Base-by-base conservation (phyloP, 2,113 vertebrate species). In the Cettia cetti region DNA sequence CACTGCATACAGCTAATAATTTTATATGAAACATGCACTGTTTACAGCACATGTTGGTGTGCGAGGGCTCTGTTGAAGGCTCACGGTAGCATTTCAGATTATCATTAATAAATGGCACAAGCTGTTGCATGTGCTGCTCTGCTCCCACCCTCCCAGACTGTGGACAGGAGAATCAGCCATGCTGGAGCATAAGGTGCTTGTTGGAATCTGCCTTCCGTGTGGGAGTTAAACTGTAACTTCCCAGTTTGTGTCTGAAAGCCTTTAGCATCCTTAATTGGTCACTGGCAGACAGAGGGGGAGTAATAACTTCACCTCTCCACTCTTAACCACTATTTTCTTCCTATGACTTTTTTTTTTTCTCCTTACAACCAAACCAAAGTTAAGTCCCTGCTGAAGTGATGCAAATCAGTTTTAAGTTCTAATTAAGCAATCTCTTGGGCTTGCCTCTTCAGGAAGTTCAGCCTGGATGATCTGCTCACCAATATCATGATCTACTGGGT, bases 401-500 rank as follows among this genome's bases (percentile, higher is more conserved):
- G 19, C 52, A 82, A 88, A 79, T 64, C 3, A 24, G 6, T 53
- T 7, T 64, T 90, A 10, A 23, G 33, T 49, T 89, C 57, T 83
- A 75, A 84, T 13, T 37, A 68, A 50, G 14, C 35, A 53, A 35
- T 79, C 15, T 87, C 52, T 90, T 92, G 92, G 56, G 10, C 22
- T 93, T 79, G 37, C 37, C 68, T 82, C 7, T 64, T 35, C 94
- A 98, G 98, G 94, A 98, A 98, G 86, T 98, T 95, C 93, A 94
- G 96, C 71, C 94, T 98, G 96, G 97, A 98, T 7, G 98, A 98
- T 4, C 97, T 98, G 84, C 97, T 98, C 80, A 98, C 97, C 80
- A 98, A 97, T 30, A n/a, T 98, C 93, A 98, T 98, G 98, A 97
- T 98, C 88, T 98, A 98, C 96, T 98, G 98, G 98, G 94, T 98